Base-by-base conservation (phyloP, 2,113 vertebrate species). In the Centropus unirufus region DNA sequence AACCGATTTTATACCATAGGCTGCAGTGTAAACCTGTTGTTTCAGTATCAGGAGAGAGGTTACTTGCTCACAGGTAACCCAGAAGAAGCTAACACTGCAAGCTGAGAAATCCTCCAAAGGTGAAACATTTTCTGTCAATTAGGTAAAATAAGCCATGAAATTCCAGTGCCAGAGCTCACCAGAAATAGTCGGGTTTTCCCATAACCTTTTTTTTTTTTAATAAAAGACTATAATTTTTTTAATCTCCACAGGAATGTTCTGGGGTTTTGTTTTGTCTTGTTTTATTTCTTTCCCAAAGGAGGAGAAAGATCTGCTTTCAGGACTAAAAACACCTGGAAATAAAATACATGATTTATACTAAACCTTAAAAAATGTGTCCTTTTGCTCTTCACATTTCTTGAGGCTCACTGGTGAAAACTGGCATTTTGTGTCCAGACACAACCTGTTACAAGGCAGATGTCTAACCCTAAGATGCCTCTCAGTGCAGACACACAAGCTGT, bases 271-370 rank as follows among this genome's bases (percentile, higher is more conserved):
- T 95, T 90, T 94, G 94, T 86, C 83, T 95, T 94, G 92, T 51
- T 88, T 62, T 81, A 47, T 61, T 95, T 86, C 68, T 94, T 88
- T 93, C 89, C 86, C 94, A 92, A 92, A 75, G 68, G 76, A 93
- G 64, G 3, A 16, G 47, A 52, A 95, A 86, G 91, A 89, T 89
- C 83, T 94, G 79, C 69, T 92, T 95, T 93, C 63, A 90, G 70
- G 70, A 80, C 81, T 87, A 92, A 86, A 91, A 95, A 78, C 93
- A 92, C 93, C 91, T 96, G 87, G 91, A 95, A 95, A 92, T 80
- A 94, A 93, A 93, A 80, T 24, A 46, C 42, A 76, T 86, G 58
- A 93, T 82, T 96, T 95, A 93, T 72, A 87, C 17, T 34, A 81
- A 77, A 79, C n/a, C 49, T 87, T 93, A 54, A 92, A 93, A 91